Percentiles rank a stretch among this genome's conserved stretches.
These are phyloP conservation scores for Gerosis bhagava DNA, from an alignment of 2,888 invertebrate genomes.

Conservation along the genomic window DNA sequence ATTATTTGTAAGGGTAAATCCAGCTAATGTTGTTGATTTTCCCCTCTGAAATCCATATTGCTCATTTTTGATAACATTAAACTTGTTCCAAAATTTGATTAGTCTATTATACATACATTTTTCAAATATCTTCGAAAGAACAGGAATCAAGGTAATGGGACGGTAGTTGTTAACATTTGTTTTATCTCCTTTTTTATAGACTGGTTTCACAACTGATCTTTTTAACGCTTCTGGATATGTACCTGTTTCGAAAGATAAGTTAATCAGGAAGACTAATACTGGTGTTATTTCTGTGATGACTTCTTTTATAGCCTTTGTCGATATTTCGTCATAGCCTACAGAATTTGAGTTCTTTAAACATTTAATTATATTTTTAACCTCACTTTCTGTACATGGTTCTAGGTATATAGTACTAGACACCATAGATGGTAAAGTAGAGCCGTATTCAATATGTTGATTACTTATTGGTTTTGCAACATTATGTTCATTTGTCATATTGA, in stretches of 20 bases:
- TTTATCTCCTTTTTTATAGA: conserved; percentile 9
- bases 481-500: background rate
- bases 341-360: conserved; percentile 5
- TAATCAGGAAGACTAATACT: conserved; percentile 2
- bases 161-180: conserved; percentile 6
- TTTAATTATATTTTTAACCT: conserved; percentile 6
- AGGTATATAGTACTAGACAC: background rate
- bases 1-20: no score
- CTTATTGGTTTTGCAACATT: background rate
- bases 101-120: conserved; percentile 17
- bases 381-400: conserved; percentile 1
- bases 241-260: conserved; percentile 13
- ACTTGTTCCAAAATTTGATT: conserved; percentile 6
- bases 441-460: no score
- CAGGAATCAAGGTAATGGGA: conserved; percentile 10
- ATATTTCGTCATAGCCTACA: conserved; percentile 12
- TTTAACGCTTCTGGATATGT: conserved; percentile 2
- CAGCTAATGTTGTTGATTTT: no score
- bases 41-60: no score
- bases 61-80: no score
- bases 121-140: conserved; percentile 13
- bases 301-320: conserved; percentile 3
- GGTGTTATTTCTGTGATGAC: background rate
- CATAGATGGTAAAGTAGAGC: no score
- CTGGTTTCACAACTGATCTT: conserved; percentile 2